Percentiles rank a stretch among this genome's conserved stretches.
Evolutionary conservation across 2,113 vertebrate species (phyloP).

Genomic region (Phoxinus phoxinus): DNA sequence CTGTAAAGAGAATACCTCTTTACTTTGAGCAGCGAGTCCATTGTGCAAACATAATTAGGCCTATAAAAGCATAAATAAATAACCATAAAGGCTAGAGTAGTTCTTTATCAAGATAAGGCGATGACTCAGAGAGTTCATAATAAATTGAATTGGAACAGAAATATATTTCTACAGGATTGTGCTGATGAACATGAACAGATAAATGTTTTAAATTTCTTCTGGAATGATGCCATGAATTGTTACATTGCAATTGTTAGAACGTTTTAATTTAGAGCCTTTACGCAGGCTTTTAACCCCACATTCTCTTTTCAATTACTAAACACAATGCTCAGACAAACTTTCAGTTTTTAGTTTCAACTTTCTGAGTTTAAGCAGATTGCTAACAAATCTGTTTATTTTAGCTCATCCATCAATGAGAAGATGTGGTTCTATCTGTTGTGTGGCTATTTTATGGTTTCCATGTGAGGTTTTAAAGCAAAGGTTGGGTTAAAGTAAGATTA

Average conservation of each 20-base stretch:
- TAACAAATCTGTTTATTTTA: background rate
- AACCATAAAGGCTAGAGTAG: background rate
- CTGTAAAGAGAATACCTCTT: background rate
- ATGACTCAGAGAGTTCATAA: conserved; percentile 11
- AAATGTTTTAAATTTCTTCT: background rate
- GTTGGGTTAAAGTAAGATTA: background rate
- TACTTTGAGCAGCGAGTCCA: background rate
- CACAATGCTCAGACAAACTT: background rate
- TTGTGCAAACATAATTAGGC: conserved; percentile 8
- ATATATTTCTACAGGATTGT: too few species aligned
- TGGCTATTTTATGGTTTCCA: background rate
- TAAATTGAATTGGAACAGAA: background rate
- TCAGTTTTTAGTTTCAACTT: background rate
- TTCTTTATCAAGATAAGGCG: conserved; percentile 13
- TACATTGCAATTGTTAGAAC: background rate
- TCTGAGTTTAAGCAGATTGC: background rate
- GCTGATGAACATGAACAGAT: background rate
- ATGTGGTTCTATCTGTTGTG: background rate
- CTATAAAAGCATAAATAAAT: conserved; percentile 35
- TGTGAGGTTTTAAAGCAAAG: background rate
- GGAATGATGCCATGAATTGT: background rate
- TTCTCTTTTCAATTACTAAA: background rate
- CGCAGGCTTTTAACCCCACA: background rate
- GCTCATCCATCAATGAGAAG: background rate
- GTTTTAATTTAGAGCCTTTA: background rate